Evolutionary conservation across 2,888 invertebrate species (phyloP).

Genomic region (Calliopum simillimum): DNA sequence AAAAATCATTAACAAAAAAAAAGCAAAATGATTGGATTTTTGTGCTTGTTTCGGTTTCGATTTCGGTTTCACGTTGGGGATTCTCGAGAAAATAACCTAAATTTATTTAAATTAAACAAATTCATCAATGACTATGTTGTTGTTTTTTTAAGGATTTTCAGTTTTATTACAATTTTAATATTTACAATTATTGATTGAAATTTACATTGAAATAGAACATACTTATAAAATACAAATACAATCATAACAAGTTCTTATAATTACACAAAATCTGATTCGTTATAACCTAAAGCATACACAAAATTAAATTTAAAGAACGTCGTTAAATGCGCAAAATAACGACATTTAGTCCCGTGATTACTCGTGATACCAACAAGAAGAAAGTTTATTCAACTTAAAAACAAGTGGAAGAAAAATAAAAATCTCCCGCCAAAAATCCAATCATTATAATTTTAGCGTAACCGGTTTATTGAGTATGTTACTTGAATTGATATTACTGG

Average conservation of each 20-base stretch:
- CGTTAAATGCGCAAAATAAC: too few species aligned
- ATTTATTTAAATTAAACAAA: conserved; percentile 34
- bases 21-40: conserved; percentile 41
- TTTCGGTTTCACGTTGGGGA: not conserved
- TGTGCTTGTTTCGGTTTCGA: conserved; percentile 36
- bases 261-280: conserved; percentile 20
- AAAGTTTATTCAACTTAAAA: conserved; percentile 29
- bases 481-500: too few species aligned
- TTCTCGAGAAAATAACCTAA: not conserved
- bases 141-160: conserved; percentile 20
- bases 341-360: too few species aligned
- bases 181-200: conserved; percentile 20
- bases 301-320: conserved; percentile 19
- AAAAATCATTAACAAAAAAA: conserved; percentile 7
- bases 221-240: conserved; percentile 18
- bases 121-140: conserved; percentile 7
- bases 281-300: conserved; percentile 28
- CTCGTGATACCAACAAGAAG: conserved; percentile 21
- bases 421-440: conserved; percentile 47
- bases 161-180: conserved; percentile 20
- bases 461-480: too few species aligned
- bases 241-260: conserved; percentile 29
- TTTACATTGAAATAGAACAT: conserved; percentile 27
- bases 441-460: conserved; percentile 42
- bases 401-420: conserved; percentile 27